phyloP scores from a whole-genome alignment of 2,888 invertebrate genomes.

The Dasypolia templi region DNA sequence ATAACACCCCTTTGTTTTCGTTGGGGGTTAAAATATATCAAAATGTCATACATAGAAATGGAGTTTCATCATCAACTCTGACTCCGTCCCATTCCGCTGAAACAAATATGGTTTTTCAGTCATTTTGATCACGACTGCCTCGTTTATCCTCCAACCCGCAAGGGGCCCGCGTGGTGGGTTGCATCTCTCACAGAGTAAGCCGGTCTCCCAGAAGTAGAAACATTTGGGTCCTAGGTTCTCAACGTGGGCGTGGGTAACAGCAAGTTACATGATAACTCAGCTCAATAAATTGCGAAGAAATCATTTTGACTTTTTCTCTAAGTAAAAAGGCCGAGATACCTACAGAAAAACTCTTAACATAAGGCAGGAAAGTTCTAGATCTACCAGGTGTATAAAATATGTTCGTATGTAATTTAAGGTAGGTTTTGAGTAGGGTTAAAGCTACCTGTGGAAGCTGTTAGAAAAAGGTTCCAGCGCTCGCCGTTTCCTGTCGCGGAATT shows the following conservation, averaged over 20 bases:
- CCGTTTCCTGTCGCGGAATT: slow-evolving; percentile 11
- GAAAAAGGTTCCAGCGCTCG: slow-evolving; percentile 16
- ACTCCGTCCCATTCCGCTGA: slow-evolving; percentile 1
- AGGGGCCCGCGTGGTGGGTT: not conserved
- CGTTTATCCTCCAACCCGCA: not conserved
- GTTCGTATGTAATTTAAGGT: not conserved
- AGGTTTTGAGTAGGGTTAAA: slow-evolving; percentile 17
- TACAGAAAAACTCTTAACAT: too few species aligned
- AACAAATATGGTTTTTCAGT: not conserved
- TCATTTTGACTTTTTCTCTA: not conserved
- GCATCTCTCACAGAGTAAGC: slow-evolving; percentile 1
- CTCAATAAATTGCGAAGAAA: not conserved
- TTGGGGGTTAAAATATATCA: slow-evolving; percentile 2
- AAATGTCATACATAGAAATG: not conserved
- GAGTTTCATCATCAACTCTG: not conserved
- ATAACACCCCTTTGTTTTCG: not conserved
- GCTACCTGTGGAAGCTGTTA: slow-evolving; percentile 17
- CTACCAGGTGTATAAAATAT: not conserved
- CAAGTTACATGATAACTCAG: not conserved
- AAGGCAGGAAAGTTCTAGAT: not conserved
- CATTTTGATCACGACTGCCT: not conserved
- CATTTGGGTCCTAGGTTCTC: too few species aligned
- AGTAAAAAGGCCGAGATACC: not conserved
- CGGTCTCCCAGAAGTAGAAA: too few species aligned
- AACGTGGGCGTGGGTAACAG: too few species aligned